phyloP scores from a whole-genome alignment of 1,140 invertebrate species.

The Antheraea mylitta region DNA sequence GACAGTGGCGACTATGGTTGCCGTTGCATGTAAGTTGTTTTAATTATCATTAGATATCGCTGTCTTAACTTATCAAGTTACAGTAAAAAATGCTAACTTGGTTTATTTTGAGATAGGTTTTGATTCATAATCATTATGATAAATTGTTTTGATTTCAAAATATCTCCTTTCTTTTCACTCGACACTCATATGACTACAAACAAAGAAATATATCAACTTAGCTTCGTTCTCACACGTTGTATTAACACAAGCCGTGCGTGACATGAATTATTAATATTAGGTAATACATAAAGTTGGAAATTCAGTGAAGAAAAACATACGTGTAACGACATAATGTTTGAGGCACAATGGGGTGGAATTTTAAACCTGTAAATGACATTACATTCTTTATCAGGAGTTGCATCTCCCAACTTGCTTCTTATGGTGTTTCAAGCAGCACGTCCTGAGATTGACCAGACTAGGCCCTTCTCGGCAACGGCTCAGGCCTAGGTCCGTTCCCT shows the following conservation, averaged over 20 bases:
- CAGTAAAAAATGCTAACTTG: too few species aligned
- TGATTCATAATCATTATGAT: too few species aligned
- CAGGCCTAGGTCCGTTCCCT: too few species aligned
- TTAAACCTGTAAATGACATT: background rate
- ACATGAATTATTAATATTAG: conserved; percentile 13
- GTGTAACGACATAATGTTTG: background rate
- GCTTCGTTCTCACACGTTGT: conserved; percentile 2
- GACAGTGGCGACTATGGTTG: too few species aligned
- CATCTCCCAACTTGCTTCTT: background rate
- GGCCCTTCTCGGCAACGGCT: too few species aligned
- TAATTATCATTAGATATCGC: too few species aligned
- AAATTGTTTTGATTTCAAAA: too few species aligned
- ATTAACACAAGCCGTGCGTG: conserved; percentile 9
- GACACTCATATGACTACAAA: background rate
- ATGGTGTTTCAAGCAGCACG: too few species aligned
- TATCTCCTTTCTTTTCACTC: background rate
- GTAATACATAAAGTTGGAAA: conserved; percentile 4
- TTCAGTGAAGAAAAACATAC: conserved; percentile 3
- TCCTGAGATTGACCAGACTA: too few species aligned
- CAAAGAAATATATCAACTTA: background rate
- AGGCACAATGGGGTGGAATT: background rate
- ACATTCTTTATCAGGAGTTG: background rate
- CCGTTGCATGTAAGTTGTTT: too few species aligned
- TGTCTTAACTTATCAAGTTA: too few species aligned
- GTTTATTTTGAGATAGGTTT: too few species aligned